phyloP scores from a whole-genome alignment of 2,888 invertebrate species.

The Hemistola chrysoprasaria region DNA sequence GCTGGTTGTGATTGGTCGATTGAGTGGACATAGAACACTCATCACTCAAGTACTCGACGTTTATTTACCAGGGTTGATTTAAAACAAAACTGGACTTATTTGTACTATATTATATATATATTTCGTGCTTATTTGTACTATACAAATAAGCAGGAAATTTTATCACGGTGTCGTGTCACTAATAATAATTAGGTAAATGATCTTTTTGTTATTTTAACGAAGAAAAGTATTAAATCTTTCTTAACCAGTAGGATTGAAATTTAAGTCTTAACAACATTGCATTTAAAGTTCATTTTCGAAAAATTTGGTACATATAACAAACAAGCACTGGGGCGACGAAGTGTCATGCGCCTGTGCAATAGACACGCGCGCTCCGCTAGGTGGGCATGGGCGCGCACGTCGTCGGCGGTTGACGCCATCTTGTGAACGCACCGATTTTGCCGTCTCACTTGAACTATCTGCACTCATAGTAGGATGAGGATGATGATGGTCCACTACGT shows the following conservation, averaged over 20 bases:
- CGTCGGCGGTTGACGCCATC: too few relatives aligned
- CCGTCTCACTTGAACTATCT: too few relatives aligned
- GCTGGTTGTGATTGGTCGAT: constrained; percentile 11
- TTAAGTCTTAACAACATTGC: constrained; percentile 12
- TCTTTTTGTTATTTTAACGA: background rate
- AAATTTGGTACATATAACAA: constrained; percentile 1
- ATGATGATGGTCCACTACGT: too few relatives aligned
- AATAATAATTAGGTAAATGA: constrained; percentile 3
- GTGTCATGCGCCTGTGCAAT: too few relatives aligned
- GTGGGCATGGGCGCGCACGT: too few relatives aligned
- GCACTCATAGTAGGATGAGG: too few relatives aligned
- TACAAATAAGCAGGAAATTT: constrained; percentile 13
- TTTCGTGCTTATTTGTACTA: too few relatives aligned
- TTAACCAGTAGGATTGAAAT: constrained; percentile 12
- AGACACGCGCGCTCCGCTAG: too few relatives aligned
- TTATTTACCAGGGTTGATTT: constrained; percentile 11
- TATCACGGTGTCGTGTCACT: constrained; percentile 8
- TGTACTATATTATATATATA: too few relatives aligned
- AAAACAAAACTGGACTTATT: constrained; percentile 18
- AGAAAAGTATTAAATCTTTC: constrained; percentile 6
- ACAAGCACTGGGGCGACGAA: constrained; percentile 5
- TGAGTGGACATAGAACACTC: constrained; percentile 18
- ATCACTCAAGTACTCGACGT: constrained; percentile 17
- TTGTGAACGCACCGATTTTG: too few relatives aligned
- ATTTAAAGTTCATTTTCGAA: constrained; percentile 10